Conservation (phyloP, 2,113 vertebrate genomes). For the Neogobius melanostomus region DNA sequence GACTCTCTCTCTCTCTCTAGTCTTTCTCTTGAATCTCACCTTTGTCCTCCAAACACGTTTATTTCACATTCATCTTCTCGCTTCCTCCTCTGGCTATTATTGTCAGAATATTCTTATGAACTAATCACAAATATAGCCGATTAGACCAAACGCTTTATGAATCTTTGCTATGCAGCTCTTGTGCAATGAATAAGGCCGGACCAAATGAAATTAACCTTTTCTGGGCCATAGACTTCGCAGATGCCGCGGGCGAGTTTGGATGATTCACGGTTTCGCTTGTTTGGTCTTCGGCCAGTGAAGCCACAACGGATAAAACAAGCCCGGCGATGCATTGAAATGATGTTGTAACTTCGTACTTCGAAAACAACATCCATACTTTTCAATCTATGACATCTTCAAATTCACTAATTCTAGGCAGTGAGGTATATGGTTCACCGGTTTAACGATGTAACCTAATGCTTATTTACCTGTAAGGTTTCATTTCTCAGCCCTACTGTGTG, state of each 20-base stretch:
- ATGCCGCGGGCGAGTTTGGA: slow-evolving; percentile 27
- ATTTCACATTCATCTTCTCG: background rate
- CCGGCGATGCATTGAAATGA: background rate
- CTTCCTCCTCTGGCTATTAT: background rate
- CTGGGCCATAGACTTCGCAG: slow-evolving; percentile 40
- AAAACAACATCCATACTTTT: no score
- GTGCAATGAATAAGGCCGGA: slow-evolving; percentile 42
- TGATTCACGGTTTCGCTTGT: slow-evolving; percentile 17
- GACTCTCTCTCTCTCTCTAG: no score
- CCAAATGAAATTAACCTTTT: slow-evolving; percentile 56
- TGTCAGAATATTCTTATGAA: slow-evolving; percentile 25
- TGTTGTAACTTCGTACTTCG: no score
- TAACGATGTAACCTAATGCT: no score
- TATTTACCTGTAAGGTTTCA: no score
- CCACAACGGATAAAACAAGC: background rate
- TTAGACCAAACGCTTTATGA: slow-evolving; percentile 18
- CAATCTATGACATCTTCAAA: no score
- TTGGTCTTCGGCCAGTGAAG: background rate
- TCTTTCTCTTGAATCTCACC: no score
- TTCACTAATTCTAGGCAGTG: no score
- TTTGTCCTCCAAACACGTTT: no score
- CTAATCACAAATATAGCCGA: slow-evolving; percentile 31
- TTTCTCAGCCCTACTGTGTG: no score
- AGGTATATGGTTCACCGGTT: no score
- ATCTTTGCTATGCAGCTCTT: slow-evolving; percentile 42